These are phyloP conservation scores for Drosophila mercatorum DNA, from an alignment of 2,888 invertebrate species.

Conservation along the genomic window DNA sequence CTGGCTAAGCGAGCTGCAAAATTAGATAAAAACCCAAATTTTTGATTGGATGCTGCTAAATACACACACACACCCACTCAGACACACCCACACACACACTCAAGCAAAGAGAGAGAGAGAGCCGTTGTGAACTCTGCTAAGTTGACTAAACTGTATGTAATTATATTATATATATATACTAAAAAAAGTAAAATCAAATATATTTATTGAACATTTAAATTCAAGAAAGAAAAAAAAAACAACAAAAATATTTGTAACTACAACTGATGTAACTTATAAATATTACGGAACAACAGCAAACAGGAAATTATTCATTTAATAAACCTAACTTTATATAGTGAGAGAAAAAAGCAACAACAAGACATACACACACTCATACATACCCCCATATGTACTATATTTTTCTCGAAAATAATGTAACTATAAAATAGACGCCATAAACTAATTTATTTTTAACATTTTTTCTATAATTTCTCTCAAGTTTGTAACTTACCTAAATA, in stretches of 20 bases:
- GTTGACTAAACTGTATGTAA: conserved; percentile 71
- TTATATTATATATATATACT: conserved; percentile 35
- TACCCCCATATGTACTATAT: conserved; percentile 65
- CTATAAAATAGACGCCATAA: conserved; percentile 27
- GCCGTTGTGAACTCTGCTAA: conserved; percentile 42
- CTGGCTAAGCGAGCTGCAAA: conserved; percentile 43
- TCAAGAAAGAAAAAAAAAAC: conserved; percentile 21
- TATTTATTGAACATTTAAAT: conserved; percentile 66
- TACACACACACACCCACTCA: neutral
- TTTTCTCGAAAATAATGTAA: conserved; percentile 66
- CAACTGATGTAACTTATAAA: conserved; percentile 57
- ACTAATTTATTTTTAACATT: conserved; percentile 2
- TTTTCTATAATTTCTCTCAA: conserved; percentile 54
- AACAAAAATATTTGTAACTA: conserved; percentile 37
- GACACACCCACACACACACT: conserved; percentile 1
- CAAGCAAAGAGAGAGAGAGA: conserved; percentile 23
- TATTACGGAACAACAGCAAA: conserved; percentile 16
- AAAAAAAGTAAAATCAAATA: conserved; percentile 37
- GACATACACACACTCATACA: conserved; percentile 19
- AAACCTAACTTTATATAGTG: conserved; percentile 35
- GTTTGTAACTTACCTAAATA: conserved; percentile 38
- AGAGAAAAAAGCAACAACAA: conserved; percentile 27
- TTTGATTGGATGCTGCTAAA: conserved; percentile 30
- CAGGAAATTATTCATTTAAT: conserved; percentile 55
- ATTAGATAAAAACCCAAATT: conserved; percentile 15